Base-by-base conservation (phyloP, 1,140 invertebrate species). In the Armadillidium nasatum region DNA sequence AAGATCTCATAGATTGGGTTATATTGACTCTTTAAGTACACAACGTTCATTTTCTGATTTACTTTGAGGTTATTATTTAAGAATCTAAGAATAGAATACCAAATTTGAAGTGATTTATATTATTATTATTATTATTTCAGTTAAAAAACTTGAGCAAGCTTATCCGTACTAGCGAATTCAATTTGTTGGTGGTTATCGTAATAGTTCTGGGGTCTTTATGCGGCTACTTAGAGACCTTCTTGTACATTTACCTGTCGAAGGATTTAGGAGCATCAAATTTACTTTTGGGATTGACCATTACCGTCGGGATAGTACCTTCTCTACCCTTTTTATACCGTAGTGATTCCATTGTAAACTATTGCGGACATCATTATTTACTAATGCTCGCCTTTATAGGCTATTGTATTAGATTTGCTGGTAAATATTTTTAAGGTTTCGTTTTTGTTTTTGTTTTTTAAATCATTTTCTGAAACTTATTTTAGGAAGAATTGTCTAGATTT, bases 281-380 rank as follows among this genome's bases (percentile, higher is more conserved):
- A 21, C 83, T 90, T 13, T 87, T 92, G 60, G 91, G 91, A 0
- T 83, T 93, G 9, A 89, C 89, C 45, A 82, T 92, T 80, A 89
- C 90, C 0, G 84, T 88, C 50, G 88, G 88, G 81, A 87, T 90
- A 67, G 76, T 92, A 78, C 87, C 89, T 33, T 90, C 92, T 68
- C 83, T 91, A 76, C 84, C 92, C 68, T 89, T 93, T 83, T 85
- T 94, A 15, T 90, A 89, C 87, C 91, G 90, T 84, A 91, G 92
- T 0, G 92, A 94, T 81, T 89, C 88, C 80, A 87, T 95, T 43
- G 91, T 95, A 2, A 91, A 94, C 84, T 94, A 92, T 84, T 90
- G 92, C 72, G 93, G 93, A 4, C 91, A 94, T 84, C 92, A 91
- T 77, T 93, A 94, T 84, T 87, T 94, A 72, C 88, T 94, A 77